These are phyloP conservation scores for Apamea sordens DNA, from an alignment of 2,888 invertebrate species.

Conservation along the genomic window DNA sequence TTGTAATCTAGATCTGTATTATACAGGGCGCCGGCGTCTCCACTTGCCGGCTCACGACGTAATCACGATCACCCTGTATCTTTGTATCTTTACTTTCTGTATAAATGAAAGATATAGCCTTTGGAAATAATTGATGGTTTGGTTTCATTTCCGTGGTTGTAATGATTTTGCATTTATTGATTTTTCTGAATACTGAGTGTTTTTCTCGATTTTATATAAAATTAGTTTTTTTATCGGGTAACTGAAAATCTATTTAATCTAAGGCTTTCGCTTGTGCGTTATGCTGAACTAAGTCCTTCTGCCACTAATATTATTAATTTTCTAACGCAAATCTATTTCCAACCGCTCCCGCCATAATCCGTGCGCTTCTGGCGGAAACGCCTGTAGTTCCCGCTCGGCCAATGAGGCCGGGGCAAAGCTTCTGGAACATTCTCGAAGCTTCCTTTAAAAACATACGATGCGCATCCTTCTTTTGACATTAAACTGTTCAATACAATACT, in stretches of 20 bases:
- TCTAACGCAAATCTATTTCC: neutral
- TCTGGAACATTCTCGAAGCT: neutral
- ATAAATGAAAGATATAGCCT: conserved; percentile 35
- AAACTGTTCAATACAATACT: neutral
- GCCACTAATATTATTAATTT: neutral
- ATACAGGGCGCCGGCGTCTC: conserved; percentile 52
- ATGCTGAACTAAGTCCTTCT: neutral
- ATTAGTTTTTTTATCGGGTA: neutral
- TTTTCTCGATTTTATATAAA: neutral
- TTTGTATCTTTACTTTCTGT: conserved; percentile 48
- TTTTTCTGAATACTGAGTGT: neutral
- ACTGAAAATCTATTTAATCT: neutral
- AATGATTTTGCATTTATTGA: neutral
- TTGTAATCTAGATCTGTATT: conserved; percentile 57
- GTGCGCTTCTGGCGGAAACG: neutral
- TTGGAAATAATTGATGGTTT: conserved; percentile 18
- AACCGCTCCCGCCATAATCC: no score
- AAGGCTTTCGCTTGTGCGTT: neutral
- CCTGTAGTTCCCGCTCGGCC: neutral
- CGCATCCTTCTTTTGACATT: no score
- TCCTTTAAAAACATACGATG: neutral
- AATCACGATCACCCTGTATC: conserved; percentile 54
- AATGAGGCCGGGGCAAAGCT: neutral
- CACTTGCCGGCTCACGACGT: conserved; percentile 44
- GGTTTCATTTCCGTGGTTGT: conserved; percentile 27